These are phyloP conservation scores for Palythoa heliodiscus DNA, from an alignment of 92 coral and sea anemone genomes.

Conservation along the genomic window DNA sequence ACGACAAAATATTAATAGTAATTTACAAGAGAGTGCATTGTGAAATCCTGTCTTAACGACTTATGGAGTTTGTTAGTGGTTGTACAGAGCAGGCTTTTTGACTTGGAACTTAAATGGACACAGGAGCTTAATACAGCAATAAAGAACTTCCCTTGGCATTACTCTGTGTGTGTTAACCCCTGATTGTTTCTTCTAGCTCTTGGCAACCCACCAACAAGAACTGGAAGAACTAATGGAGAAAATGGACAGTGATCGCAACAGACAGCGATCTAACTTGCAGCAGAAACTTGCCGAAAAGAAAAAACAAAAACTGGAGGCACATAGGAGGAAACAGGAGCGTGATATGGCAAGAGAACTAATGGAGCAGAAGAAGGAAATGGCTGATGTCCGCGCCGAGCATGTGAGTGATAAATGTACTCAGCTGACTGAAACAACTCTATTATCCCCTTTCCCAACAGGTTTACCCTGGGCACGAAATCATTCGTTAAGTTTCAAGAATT, in stretches of 20 bases:
- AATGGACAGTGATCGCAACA: slow-evolving; percentile 88
- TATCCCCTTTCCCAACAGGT: not conserved
- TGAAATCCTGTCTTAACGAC: too few relatives aligned
- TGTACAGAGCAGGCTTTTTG: too few relatives aligned
- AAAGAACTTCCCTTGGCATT: not conserved
- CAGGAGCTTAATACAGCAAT: too few relatives aligned
- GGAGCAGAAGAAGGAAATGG: slow-evolving; percentile 93
- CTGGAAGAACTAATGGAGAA: slow-evolving; percentile 94
- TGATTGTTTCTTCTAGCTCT: slow-evolving; percentile 56
- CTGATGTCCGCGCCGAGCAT: slow-evolving; percentile 91
- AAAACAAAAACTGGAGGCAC: slow-evolving; percentile 84
- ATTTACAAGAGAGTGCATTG: too few relatives aligned
- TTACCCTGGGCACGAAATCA: too few relatives aligned
- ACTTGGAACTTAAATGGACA: too few relatives aligned
- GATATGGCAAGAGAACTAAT: slow-evolving; percentile 93
- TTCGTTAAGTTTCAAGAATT: too few relatives aligned
- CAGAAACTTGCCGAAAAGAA: slow-evolving; percentile 87
- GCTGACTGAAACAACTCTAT: not conserved
- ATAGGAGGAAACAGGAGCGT: slow-evolving; percentile 90
- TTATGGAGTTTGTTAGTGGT: too few relatives aligned
- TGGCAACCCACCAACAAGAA: slow-evolving; percentile 92
- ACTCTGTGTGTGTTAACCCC: not conserved
- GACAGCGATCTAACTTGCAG: slow-evolving; percentile 84
- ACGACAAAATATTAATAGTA: not conserved
- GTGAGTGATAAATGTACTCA: slow-evolving; percentile 47